Base-by-base conservation (phyloP, 2,888 invertebrate species). In the Acrobasis suavella region DNA sequence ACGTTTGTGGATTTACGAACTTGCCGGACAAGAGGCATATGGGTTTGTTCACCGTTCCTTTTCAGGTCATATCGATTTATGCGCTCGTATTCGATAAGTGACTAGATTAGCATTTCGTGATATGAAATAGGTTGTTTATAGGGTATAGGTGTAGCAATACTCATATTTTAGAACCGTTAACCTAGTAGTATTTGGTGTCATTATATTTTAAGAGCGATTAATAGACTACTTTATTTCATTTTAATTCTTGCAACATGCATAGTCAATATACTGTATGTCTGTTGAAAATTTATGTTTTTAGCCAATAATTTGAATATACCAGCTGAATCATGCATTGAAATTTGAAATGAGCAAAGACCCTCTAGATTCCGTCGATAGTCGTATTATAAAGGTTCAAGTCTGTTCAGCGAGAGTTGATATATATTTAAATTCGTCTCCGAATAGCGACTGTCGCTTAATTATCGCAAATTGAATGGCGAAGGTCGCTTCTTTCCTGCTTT, bases 11-110 rank as follows among this genome's bases (percentile, higher is more conserved):
- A 56, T 56, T 56, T 56, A 56, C 42, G 15, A 22, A 42, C 56
- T 56, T 46, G 22, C 22, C 42, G 17, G 56, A 56, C 39, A 42
- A 46, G 16, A 42, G 16, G 42, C 17, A 17, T 55, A 55, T 42
- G 39, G 55, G 55, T 42, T 39, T 56, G 17, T 42, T 42, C 56
- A 22, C 17, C 15, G 49, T 9, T 9, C 56, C 55, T 10, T 42
- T 56, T 56, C 15, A 42, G 56, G 56, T 55, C 42, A 56, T 12
- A 42, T 22, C 56, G 42, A 56, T 56, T 56, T 56, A 56, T 56
- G 14, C 9, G n/a, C 17, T 39, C 15, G 42, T 9, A 56, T 46
- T 32, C 15, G 22, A 14, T 46, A 46, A 46, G 32, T 14, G 46
- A n/a, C 46, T 46, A 46, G 46, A 46, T 46, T 46, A 46, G 46